Conservation (phyloP, 1,140 invertebrate genomes). For the Polyergus mexicanus region DNA sequence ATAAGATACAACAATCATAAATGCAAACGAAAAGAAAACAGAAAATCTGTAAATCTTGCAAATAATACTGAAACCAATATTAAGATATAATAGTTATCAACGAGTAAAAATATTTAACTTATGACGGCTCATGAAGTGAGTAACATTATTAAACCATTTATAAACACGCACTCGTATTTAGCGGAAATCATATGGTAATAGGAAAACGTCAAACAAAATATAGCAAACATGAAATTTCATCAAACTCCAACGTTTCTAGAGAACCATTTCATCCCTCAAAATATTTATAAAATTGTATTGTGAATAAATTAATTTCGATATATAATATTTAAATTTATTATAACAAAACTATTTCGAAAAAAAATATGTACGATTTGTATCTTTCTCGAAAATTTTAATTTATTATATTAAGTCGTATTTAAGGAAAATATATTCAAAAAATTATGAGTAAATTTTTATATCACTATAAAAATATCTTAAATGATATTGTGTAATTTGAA, state of each 20-base stretch:
- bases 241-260: slow-evolving; percentile 35
- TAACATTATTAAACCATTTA: slow-evolving; percentile 51
- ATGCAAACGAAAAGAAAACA: neutral
- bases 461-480: neutral
- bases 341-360: neutral
- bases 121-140: slow-evolving; percentile 13
- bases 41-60: slow-evolving; percentile 9
- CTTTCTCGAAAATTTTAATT: neutral
- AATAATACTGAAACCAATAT: slow-evolving; percentile 14
- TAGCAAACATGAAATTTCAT: slow-evolving; percentile 51
- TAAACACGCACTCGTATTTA: slow-evolving; percentile 35
- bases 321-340: neutral
- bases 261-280: slow-evolving; percentile 4
- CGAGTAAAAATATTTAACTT: slow-evolving; percentile 52
- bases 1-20: neutral
- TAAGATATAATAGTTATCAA: slow-evolving; percentile 8
- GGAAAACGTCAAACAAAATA: slow-evolving; percentile 30
- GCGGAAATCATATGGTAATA: slow-evolving; percentile 37
- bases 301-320: neutral
- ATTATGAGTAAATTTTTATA: neutral
- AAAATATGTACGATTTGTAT: neutral
- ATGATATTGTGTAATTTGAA: neutral
- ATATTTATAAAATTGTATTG: slow-evolving; percentile 29
- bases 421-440: neutral
- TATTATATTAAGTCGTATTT: neutral